Percentiles rank a stretch among this genome's conserved stretches.
phyloP scores from a whole-genome alignment of 2,113 vertebrate species.

The Microcebus lehilahytsara region DNA sequence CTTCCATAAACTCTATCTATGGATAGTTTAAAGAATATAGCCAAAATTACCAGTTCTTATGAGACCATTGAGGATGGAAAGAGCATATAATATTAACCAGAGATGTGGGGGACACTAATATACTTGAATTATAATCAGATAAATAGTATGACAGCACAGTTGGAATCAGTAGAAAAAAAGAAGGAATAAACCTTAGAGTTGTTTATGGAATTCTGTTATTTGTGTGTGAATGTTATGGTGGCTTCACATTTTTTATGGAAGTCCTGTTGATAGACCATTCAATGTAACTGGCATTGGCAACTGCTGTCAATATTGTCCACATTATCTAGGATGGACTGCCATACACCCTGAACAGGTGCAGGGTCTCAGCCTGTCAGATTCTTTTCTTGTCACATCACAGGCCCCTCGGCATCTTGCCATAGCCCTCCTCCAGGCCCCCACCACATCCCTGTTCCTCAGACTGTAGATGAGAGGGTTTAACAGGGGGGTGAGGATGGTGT shows the following conservation, averaged over 20 bases:
- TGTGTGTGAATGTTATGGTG: rapidly evolving
- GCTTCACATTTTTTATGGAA: not conserved
- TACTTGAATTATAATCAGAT: not conserved
- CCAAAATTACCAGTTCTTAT: not conserved
- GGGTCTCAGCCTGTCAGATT: not conserved
- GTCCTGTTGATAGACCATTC: no score
- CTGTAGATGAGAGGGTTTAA: constrained; percentile 69
- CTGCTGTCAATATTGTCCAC: not conserved
- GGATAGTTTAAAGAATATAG: not conserved
- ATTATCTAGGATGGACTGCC: rapidly evolving
- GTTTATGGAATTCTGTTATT: not conserved
- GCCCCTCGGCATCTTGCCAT: not conserved
- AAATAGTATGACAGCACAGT: not conserved
- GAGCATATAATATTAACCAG: not conserved
- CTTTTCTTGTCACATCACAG: not conserved
- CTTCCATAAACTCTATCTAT: not conserved
- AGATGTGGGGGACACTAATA: not conserved
- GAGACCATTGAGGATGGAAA: not conserved
- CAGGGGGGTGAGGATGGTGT: constrained; percentile 68
- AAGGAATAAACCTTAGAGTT: not conserved
- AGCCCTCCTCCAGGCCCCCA: not conserved
- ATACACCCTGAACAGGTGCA: rapidly evolving
- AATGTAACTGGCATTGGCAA: not conserved
- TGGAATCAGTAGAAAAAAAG: not conserved
- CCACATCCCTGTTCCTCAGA: constrained; percentile 70